phyloP scores from a whole-genome alignment of 2,888 invertebrate genomes.

The Apeira syringaria region DNA sequence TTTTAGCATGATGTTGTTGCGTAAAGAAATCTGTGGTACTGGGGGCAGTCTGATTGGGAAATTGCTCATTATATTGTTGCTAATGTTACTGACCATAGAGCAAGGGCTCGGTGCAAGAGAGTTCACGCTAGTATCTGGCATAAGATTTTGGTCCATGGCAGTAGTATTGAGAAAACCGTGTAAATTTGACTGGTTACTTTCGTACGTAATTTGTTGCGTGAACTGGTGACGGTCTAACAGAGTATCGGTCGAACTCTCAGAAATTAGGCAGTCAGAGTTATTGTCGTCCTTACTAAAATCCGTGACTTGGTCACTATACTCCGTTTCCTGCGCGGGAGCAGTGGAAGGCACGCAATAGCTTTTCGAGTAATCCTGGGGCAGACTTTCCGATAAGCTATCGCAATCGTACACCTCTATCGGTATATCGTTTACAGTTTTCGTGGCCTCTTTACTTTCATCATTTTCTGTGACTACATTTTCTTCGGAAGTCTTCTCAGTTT shows the following conservation, averaged over 20 bases:
- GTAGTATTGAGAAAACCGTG: slow-evolving; percentile 63
- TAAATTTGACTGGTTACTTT: slow-evolving; percentile 54
- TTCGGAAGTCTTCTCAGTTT: slow-evolving; percentile 43
- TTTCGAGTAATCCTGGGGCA: slow-evolving; percentile 62
- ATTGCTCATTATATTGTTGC: slow-evolving; percentile 70
- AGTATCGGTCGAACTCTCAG: slow-evolving; percentile 63
- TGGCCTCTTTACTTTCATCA: slow-evolving; percentile 47
- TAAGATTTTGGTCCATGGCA: slow-evolving; percentile 58
- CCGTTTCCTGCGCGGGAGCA: slow-evolving; percentile 44
- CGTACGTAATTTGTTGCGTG: slow-evolving; percentile 53
- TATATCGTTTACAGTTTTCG: slow-evolving; percentile 57
- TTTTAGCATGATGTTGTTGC: slow-evolving; percentile 67
- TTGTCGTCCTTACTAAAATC: slow-evolving; percentile 69
- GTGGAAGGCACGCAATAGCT: slow-evolving; percentile 51
- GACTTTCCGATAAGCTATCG: slow-evolving; percentile 65
- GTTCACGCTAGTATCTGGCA: slow-evolving; percentile 57
- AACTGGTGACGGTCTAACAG: slow-evolving; percentile 63
- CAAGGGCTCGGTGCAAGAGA: slow-evolving; percentile 59
- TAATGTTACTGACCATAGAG: slow-evolving; percentile 50
- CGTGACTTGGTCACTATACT: slow-evolving; percentile 55
- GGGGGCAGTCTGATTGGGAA: slow-evolving; percentile 70
- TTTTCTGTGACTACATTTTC: slow-evolving; percentile 36
- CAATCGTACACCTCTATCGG: slow-evolving; percentile 74
- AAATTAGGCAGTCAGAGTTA: slow-evolving; percentile 68
- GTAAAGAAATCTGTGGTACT: slow-evolving; percentile 54